phyloP scores from a whole-genome alignment of 2,888 invertebrate genomes.

The Druceiella hillmani region DNA sequence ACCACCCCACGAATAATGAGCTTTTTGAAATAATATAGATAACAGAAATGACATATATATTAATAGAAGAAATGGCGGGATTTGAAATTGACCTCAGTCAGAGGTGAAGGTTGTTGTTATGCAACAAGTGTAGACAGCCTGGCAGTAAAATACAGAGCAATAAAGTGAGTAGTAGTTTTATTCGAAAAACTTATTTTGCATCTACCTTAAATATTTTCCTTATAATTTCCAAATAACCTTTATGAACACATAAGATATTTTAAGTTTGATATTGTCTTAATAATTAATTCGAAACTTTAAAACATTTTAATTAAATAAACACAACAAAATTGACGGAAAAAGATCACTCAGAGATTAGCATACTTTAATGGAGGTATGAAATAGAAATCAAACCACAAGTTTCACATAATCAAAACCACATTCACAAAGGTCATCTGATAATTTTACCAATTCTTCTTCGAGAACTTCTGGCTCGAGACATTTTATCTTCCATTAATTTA shows the following conservation, averaged over 20 bases:
- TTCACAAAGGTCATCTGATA: constrained; percentile 10
- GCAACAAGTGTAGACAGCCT: neutral
- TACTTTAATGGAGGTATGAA: too few relatives aligned
- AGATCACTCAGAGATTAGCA: too few relatives aligned
- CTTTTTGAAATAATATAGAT: constrained; percentile 8
- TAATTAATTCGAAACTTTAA: too few relatives aligned
- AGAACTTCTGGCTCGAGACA: constrained; percentile 9
- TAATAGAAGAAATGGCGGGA: constrained; percentile 6
- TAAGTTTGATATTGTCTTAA: too few relatives aligned
- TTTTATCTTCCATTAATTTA: constrained; percentile 9
- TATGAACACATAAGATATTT: too few relatives aligned
- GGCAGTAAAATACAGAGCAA: neutral
- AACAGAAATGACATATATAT: too few relatives aligned
- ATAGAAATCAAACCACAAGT: constrained; percentile 6
- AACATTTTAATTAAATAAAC: too few relatives aligned
- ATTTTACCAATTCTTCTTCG: constrained; percentile 11
- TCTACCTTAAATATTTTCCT: too few relatives aligned
- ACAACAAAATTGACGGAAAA: too few relatives aligned
- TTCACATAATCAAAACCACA: constrained; percentile 9
- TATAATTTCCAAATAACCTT: too few relatives aligned
- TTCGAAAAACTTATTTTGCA: too few relatives aligned
- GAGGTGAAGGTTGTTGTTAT: neutral
- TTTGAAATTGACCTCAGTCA: constrained; percentile 8
- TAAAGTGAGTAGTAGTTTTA: too few relatives aligned
- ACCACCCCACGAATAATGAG: neutral